phyloP scores from a whole-genome alignment of 2,888 invertebrate genomes.

The Drosophila histrio region DNA sequence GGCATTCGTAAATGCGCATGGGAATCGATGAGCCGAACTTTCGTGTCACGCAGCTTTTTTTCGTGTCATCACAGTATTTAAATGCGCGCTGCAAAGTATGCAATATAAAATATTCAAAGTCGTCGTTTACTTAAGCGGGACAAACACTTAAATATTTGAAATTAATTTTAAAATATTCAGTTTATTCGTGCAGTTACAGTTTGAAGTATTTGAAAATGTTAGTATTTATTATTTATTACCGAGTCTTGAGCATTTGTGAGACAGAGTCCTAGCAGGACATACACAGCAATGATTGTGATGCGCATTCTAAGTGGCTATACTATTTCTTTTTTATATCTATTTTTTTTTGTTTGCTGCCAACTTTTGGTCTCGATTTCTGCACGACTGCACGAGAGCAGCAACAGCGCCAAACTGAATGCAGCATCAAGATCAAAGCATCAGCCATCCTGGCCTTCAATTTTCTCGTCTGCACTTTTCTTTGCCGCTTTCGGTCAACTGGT shows the following conservation, averaged over 20 bases:
- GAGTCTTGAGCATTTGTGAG: constrained; percentile 32
- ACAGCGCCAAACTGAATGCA: constrained; percentile 68
- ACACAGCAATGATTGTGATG: constrained; percentile 28
- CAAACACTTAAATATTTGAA: not conserved
- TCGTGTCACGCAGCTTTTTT: constrained; percentile 71
- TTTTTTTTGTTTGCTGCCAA: constrained; percentile 10
- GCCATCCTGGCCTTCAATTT: constrained; percentile 50
- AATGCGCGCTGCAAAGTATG: constrained; percentile 51
- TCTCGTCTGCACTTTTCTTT: constrained; percentile 44
- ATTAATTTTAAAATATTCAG: not conserved
- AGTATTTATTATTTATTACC: constrained; percentile 21
- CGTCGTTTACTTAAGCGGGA: not conserved
- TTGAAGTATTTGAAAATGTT: not conserved
- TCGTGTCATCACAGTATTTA: constrained; percentile 47
- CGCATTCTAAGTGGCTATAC: constrained; percentile 39
- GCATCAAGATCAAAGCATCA: constrained; percentile 38
- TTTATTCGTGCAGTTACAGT: not conserved
- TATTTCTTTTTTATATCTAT: not conserved
- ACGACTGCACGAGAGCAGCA: constrained; percentile 71
- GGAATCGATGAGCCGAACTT: constrained; percentile 83
- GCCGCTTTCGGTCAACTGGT: constrained; percentile 58
- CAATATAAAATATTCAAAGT: constrained; percentile 18
- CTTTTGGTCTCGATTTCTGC: constrained; percentile 32
- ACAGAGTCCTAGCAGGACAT: constrained; percentile 55
- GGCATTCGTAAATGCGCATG: constrained; percentile 82